Evolutionary conservation across 2,797 vertebrate species (phyloP).

Genomic region (Tenualosa ilisha): DNA sequence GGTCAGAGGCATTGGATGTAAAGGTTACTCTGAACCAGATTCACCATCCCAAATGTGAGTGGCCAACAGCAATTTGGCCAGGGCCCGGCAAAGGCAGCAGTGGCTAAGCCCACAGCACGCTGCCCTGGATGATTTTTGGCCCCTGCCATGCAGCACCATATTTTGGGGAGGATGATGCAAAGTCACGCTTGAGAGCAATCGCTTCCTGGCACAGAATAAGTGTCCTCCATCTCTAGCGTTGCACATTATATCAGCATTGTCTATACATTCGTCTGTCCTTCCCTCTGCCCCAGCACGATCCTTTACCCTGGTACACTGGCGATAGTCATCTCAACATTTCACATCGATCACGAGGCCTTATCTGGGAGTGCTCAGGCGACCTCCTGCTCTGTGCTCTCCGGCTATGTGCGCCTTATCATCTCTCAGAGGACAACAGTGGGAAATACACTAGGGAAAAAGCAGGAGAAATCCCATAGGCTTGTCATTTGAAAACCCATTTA

Average conservation of each 20-base stretch:
- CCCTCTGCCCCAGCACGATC: background rate
- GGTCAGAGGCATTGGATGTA: background rate
- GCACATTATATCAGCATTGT: background rate
- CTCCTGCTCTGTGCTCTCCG: constrained; percentile 45
- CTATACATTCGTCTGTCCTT: background rate
- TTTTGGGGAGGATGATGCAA: constrained; percentile 7
- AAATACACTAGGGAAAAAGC: constrained; percentile 21
- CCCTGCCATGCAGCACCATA: constrained; percentile 1
- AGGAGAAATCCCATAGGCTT: background rate
- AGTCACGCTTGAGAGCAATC: constrained; percentile 19
- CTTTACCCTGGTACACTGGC: background rate
- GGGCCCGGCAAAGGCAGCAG: background rate
- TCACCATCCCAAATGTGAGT: background rate
- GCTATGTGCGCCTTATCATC: constrained; percentile 53
- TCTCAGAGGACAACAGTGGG: constrained; percentile 1
- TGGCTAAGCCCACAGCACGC: background rate
- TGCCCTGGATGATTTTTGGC: background rate
- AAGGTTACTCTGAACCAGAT: background rate
- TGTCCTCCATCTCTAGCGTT: background rate
- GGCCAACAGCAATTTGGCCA: background rate
- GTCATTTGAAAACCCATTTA: background rate
- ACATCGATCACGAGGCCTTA: constrained; percentile 53
- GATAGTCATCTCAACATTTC: constrained; percentile 56
- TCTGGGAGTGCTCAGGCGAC: constrained; percentile 60
- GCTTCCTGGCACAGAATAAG: background rate